Percentiles rank a stretch among this genome's conserved stretches.
Conservation (phyloP, 2,888 invertebrate species). For the Augochlorella aurata region DNA sequence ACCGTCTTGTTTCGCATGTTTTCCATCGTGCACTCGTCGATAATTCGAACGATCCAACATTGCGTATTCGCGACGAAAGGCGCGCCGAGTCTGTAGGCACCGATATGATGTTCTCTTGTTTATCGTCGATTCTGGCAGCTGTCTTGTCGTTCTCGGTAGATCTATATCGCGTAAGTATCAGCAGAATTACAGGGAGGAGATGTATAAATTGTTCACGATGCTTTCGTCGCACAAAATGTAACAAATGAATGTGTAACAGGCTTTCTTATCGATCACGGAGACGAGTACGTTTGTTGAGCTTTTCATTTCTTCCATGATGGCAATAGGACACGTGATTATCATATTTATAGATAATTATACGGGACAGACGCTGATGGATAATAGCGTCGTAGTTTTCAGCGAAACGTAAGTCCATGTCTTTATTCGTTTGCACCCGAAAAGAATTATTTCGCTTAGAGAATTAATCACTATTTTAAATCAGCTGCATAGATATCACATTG, state of each 20-base stretch:
- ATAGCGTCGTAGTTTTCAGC: background rate
- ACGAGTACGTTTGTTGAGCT: background rate
- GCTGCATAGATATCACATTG: background rate
- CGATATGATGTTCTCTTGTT: background rate
- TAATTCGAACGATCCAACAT: no score
- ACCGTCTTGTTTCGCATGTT: no score
- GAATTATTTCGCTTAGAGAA: no score
- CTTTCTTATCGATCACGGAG: background rate
- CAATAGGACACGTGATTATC: background rate
- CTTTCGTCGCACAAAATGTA: background rate
- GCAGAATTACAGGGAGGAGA: background rate
- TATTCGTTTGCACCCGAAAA: background rate
- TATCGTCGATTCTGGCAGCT: background rate
- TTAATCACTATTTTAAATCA: no score
- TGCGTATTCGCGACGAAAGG: background rate
- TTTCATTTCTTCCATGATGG: background rate
- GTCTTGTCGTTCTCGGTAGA: background rate
- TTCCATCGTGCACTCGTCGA: background rate
- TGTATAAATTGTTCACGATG: no score
- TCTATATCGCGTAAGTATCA: background rate
- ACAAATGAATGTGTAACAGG: background rate
- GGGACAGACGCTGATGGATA: background rate
- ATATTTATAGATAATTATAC: slow-evolving; percentile 4
- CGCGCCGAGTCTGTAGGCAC: background rate
- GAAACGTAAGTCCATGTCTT: slow-evolving; percentile 5